Evolutionary conservation across 2,888 invertebrate species (phyloP).

Genomic region (Macaria liturata): DNA sequence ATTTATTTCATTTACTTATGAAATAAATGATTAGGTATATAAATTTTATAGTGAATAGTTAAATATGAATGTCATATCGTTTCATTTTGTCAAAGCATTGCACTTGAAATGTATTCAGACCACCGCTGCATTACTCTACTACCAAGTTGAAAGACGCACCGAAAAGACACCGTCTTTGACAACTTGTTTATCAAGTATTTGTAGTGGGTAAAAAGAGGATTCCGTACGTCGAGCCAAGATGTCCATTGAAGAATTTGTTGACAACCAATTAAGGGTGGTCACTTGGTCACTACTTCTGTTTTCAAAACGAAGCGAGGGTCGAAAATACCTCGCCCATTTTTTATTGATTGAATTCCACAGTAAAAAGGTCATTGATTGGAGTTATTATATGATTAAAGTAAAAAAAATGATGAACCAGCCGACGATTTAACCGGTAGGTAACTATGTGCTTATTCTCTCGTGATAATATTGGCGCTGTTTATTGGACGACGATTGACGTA

Average conservation of each 20-base stretch:
- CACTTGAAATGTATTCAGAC: too few relatives aligned
- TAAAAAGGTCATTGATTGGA: constrained; percentile 37
- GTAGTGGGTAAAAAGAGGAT: constrained; percentile 61
- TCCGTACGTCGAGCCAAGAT: constrained; percentile 58
- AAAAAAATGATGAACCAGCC: constrained; percentile 35
- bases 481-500: constrained; percentile 12
- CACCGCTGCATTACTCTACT: too few relatives aligned
- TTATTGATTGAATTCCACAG: constrained; percentile 40
- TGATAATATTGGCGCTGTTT: constrained; percentile 21
- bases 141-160: constrained; percentile 34
- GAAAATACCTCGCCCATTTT: constrained; percentile 43
- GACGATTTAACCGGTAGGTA: constrained; percentile 34
- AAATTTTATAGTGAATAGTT: too few relatives aligned
- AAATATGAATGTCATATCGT: too few relatives aligned
- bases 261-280: constrained; percentile 73
- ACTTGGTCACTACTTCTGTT: constrained; percentile 44
- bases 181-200: constrained; percentile 70
- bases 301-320: constrained; percentile 43
- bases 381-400: constrained; percentile 37
- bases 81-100: too few relatives aligned
- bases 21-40: too few relatives aligned
- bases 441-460: constrained; percentile 24
- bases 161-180: constrained; percentile 54
- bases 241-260: constrained; percentile 77
- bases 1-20: too few relatives aligned